These are phyloP conservation scores for Sphaeramia orbicularis DNA, from an alignment of 2,797 vertebrate species.

Conservation along the genomic window DNA sequence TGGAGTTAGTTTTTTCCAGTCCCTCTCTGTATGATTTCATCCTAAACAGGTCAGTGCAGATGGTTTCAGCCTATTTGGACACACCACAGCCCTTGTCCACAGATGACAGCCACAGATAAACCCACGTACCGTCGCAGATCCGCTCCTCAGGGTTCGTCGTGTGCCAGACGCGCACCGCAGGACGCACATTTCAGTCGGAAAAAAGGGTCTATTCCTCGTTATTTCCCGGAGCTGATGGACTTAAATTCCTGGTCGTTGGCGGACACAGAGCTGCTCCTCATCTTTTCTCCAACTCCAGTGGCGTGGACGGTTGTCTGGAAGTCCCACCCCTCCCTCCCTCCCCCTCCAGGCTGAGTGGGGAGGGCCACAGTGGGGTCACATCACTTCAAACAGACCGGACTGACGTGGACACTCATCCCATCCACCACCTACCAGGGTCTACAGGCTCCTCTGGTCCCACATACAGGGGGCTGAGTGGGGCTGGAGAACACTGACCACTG, in stretches of 20 bases:
- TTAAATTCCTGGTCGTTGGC: background rate
- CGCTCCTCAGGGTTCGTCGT: slow-evolving; percentile 8
- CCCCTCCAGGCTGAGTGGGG: slow-evolving; percentile 17
- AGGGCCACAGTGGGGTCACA: slow-evolving; percentile 3
- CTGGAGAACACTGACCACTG: no score
- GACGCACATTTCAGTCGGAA: slow-evolving; percentile 32
- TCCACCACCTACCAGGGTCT: no score
- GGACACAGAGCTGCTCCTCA: slow-evolving; percentile 46
- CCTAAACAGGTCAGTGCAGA: background rate
- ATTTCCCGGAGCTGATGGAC: background rate
- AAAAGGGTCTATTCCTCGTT: background rate
- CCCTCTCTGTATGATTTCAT: no score
- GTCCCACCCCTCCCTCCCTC: slow-evolving; percentile 49
- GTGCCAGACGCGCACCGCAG: background rate
- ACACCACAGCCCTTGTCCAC: background rate
- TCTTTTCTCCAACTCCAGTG: slow-evolving; percentile 51
- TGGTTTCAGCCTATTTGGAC: no score
- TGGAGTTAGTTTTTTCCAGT: background rate
- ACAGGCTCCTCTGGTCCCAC: no score
- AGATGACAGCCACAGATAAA: background rate
- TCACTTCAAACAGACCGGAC: background rate
- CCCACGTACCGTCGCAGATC: slow-evolving; percentile 55
- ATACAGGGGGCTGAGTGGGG: no score
- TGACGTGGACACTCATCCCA: no score
- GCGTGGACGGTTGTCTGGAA: slow-evolving; percentile 48